phyloP scores from a whole-genome alignment of 2,797 vertebrate genomes.

The Clarias laeviceps region DNA sequence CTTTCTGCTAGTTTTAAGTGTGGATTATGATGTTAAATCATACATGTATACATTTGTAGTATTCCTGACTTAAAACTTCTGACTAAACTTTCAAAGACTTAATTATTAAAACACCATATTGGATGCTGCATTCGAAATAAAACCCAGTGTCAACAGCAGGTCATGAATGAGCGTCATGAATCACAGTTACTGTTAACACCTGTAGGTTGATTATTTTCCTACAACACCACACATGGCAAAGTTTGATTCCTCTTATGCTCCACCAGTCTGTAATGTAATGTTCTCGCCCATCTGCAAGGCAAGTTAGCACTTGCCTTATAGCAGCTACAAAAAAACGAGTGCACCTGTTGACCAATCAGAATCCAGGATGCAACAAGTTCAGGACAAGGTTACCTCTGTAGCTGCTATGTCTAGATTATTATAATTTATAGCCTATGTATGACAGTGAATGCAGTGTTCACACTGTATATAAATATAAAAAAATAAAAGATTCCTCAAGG shows the following conservation, averaged over 20 bases:
- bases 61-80: no score
- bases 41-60: no score
- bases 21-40: no score
- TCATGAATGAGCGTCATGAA: background rate
- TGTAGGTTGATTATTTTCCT: background rate
- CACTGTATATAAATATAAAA: no score
- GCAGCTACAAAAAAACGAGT: background rate
- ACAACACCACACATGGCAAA: background rate
- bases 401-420: background rate
- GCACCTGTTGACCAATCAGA: background rate
- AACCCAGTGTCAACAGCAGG: background rate
- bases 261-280: background rate
- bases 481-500: no score
- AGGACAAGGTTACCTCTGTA: background rate
- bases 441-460: no score
- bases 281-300: background rate
- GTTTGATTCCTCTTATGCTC: background rate
- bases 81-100: no score
- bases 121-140: no score
- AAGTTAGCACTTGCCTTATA: background rate
- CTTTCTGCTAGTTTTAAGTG: no score
- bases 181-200: background rate
- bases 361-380: background rate
- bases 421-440: no score
- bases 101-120: no score